Evolutionary conservation across 2,888 invertebrate genomes (phyloP).

Genomic region (Asteroscopus sphinx): DNA sequence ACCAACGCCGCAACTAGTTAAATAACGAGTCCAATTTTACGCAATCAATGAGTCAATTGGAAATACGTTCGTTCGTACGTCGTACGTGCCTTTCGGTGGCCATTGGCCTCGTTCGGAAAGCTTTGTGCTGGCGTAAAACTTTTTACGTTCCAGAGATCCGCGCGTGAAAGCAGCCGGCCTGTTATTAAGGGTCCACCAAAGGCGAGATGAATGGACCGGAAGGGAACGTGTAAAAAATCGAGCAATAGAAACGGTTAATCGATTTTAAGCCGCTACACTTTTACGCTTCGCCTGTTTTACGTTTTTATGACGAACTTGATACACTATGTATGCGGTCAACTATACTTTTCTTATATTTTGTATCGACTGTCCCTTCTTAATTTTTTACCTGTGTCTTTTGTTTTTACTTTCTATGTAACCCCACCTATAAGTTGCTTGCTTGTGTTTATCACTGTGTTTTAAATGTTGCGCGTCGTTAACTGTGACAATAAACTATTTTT

Average conservation of each 20-base stretch:
- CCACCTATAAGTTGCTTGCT: too few relatives aligned
- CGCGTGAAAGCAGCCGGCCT: constrained; percentile 48
- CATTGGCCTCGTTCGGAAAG: constrained; percentile 41
- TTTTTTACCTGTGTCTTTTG: too few relatives aligned
- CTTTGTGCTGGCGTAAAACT: constrained; percentile 40
- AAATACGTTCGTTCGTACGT: constrained; percentile 27
- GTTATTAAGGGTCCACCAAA: constrained; percentile 50
- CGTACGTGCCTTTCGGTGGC: constrained; percentile 42
- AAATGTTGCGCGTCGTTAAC: too few relatives aligned
- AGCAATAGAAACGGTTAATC: constrained; percentile 46
- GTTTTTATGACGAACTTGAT: constrained; percentile 17
- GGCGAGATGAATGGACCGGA: constrained; percentile 47
- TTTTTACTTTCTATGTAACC: too few relatives aligned
- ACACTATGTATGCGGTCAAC: too few relatives aligned
- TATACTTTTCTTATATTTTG: too few relatives aligned
- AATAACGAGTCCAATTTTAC: constrained; percentile 33
- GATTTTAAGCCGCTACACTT: constrained; percentile 49
- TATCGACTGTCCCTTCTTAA: too few relatives aligned
- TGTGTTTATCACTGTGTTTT: too few relatives aligned
- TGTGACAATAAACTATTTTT: too few relatives aligned
- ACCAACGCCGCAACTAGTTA: constrained; percentile 17
- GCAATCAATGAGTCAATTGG: constrained; percentile 45
- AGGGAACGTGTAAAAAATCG: constrained; percentile 47
- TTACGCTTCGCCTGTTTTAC: constrained; percentile 25
- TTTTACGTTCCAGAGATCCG: constrained; percentile 44